Evolutionary conservation across 2,113 vertebrate species (phyloP), one percentile per base, ranked within the genome.

Genomic region (Phalacrocorax aristotelis): DNA sequence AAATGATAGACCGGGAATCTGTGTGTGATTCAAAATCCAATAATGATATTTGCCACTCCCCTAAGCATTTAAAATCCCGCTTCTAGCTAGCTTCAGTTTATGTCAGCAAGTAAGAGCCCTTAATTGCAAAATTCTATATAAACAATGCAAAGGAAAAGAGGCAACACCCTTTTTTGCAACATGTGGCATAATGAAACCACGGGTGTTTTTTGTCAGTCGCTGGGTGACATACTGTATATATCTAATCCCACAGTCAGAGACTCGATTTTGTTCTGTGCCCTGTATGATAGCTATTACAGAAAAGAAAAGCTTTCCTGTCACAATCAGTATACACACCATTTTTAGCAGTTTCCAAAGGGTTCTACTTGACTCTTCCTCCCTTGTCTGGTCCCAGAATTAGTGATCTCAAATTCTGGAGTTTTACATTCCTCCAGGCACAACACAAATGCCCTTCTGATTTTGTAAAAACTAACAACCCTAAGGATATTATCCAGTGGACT

Each of bases 291-390:
- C 5, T 62, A 11, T 46, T 58, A 61, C 8, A 65, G 62, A 80
- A 87, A 83, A 68, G 4, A 89, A 89, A 87, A 71, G 16, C 4
- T 69, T 65, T 83, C 18, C 7, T 55, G 17, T 40, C 51, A 38
- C 51, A 55, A 8, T 77, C 64, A 84, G 27, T 15, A 51, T 23
- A 15, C 5, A 19, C n/a, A 75, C 32, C 0, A 0, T 18, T n/a
- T 82, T 72, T 72, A 83, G 22, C 12, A 42, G 9, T 21, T 85
- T 80, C 61, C n/a, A 51, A 51, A 51, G 38, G 15, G 13, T 60
- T 79, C 20, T 8, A 36, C 38, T n/a, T 40, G 26, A 79, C n/a
- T n/a, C 8, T 68, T 61, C 9, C 25, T 71, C 6, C 15, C 19
- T 52, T 65, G 36, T 29, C 46, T 55, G 13, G 21, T 82, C 20